Percentiles rank a stretch among this genome's conserved stretches.
Evolutionary conservation across 2,113 vertebrate species (phyloP).

Genomic region (Gallinago jamesoni): DNA sequence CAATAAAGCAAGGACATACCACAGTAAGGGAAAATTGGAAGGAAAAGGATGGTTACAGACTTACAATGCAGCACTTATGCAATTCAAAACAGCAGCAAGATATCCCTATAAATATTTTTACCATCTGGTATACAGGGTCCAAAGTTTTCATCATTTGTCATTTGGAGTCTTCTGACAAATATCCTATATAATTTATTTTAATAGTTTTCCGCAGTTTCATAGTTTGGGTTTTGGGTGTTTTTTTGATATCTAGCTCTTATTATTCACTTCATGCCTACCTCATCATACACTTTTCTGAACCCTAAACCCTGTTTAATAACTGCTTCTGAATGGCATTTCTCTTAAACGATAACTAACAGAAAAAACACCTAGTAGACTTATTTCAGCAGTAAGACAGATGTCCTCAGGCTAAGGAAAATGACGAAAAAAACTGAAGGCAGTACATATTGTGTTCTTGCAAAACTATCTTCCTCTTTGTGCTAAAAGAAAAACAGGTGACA

Average conservation of each 20-base stretch:
- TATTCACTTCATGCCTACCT: not conserved
- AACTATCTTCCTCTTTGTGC: not conserved
- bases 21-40: not conserved
- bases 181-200: not conserved
- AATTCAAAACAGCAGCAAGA: not conserved
- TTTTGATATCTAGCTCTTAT: not conserved
- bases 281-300: not conserved
- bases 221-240: not conserved
- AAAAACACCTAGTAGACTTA: not conserved
- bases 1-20: not conserved
- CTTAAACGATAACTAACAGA: not conserved
- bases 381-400: not conserved
- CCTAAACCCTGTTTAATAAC: not conserved
- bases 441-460: not conserved
- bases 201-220: rapidly evolving
- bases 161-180: not conserved
- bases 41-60: not conserved
- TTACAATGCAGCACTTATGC: not conserved
- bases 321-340: not conserved
- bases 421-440: not conserved
- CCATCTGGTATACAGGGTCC: not conserved
- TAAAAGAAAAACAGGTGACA: not conserved
- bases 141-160: not conserved
- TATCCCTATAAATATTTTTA: not conserved
- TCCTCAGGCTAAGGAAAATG: not conserved